Conservation (phyloP, 2,797 vertebrate genomes). For the Xenops minutus region DNA sequence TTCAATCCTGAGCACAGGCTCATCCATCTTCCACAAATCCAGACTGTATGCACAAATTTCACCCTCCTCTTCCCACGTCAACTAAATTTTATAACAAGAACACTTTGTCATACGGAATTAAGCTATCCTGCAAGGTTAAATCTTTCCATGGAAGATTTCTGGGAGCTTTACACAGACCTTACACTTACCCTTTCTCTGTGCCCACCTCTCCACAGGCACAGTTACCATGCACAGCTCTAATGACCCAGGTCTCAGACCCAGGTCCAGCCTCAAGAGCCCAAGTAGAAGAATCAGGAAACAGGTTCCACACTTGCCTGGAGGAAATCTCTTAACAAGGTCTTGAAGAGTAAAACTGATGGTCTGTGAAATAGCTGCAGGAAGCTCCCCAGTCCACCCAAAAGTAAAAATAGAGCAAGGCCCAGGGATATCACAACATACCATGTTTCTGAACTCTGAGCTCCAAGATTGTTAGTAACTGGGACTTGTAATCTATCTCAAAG, state of each 20-base stretch:
- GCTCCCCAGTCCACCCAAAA: neutral
- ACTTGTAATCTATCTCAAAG: neutral
- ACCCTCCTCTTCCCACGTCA: neutral
- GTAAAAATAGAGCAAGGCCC: neutral
- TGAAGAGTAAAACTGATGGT: neutral
- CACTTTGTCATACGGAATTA: neutral
- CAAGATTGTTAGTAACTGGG: neutral
- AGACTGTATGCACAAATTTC: neutral
- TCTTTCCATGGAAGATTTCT: neutral
- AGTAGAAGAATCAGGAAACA: neutral
- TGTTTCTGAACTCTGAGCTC: neutral
- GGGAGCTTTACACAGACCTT: neutral
- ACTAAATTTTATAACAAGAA: neutral
- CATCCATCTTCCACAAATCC: neutral
- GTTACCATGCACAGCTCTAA: neutral
- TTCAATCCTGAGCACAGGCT: neutral
- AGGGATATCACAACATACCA: neutral
- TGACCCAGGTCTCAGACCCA: neutral
- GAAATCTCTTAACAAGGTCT: neutral
- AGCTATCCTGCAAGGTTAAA: neutral
- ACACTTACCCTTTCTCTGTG: neutral
- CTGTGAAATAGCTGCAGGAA: neutral
- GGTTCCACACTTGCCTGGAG: neutral
- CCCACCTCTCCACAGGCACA: neutral
- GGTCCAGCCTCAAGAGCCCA: neutral